Evolutionary conservation across 2,888 invertebrate species (phyloP).

Genomic region (Blastobasis lacticolella): DNA sequence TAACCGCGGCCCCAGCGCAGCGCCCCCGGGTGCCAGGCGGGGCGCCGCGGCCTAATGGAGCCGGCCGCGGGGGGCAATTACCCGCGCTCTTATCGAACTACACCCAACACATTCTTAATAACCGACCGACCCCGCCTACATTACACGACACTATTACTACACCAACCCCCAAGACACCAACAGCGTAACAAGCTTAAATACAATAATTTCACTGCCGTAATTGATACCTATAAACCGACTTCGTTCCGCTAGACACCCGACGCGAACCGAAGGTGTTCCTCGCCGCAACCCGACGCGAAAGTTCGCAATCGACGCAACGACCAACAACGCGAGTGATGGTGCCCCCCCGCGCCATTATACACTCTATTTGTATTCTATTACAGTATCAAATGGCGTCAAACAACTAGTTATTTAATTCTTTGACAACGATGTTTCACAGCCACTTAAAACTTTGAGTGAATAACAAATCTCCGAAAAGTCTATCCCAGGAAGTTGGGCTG

Average conservation of each 20-base stretch:
- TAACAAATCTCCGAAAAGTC: constrained; percentile 71
- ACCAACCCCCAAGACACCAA: too few relatives aligned
- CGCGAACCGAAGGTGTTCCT: too few relatives aligned
- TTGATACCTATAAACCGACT: constrained; percentile 19
- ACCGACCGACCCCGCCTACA: constrained; percentile 34
- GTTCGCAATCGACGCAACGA: constrained; percentile 47
- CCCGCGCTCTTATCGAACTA: constrained; percentile 50
- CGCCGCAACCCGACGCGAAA: constrained; percentile 31
- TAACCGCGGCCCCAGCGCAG: constrained; percentile 22
- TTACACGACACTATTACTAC: constrained; percentile 24
- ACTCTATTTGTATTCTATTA: constrained; percentile 28
- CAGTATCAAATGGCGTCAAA: constrained; percentile 29
- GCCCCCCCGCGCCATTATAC: constrained; percentile 31
- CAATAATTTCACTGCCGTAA: constrained; percentile 8
- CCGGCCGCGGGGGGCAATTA: constrained; percentile 46
- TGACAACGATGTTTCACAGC: constrained; percentile 67
- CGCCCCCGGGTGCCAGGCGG: constrained; percentile 54
- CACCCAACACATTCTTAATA: constrained; percentile 51
- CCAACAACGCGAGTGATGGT: constrained; percentile 36
- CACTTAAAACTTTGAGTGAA: constrained; percentile 72
- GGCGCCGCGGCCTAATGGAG: constrained; percentile 59
- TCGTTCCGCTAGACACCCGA: too few relatives aligned
- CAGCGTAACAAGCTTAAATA: too few relatives aligned
- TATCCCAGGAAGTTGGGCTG: constrained; percentile 60
- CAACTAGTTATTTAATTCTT: constrained; percentile 55